Conservation (phyloP, 2,797 vertebrate species). For the Labeo calbasu region DNA sequence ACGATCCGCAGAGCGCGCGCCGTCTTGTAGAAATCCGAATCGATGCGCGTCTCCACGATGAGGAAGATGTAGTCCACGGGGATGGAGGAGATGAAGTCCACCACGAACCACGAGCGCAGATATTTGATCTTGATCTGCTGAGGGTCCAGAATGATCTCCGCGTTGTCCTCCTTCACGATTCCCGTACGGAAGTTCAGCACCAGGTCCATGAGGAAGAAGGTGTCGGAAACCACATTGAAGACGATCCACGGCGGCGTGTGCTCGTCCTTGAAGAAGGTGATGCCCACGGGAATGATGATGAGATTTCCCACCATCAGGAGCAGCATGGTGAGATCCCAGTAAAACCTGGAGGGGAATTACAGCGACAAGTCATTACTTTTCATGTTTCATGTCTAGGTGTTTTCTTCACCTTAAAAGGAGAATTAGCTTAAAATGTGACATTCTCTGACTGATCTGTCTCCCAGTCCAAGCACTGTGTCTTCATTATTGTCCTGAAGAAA, state of each 20-base stretch:
- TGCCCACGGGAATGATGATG: conserved; percentile 98
- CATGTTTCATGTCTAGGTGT: neutral
- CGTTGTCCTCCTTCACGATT: conserved; percentile 98
- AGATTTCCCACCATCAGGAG: conserved; percentile 98
- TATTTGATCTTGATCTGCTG: conserved; percentile 98
- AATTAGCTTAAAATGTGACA: neutral
- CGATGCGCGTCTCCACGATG: conserved; percentile 97
- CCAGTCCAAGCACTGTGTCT: conserved; percentile 50
- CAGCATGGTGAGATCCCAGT: conserved; percentile 99
- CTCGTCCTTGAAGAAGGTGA: conserved; percentile 99
- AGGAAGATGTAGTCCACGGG: conserved; percentile 99
- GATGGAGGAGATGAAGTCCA: conserved; percentile 99
- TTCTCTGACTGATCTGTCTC: conserved; percentile 32
- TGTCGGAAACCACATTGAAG: conserved; percentile 98
- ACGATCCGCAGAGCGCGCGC: conserved; percentile 95
- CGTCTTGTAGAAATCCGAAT: conserved; percentile 99
- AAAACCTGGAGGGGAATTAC: conserved; percentile 84
- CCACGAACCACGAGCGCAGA: conserved; percentile 97
- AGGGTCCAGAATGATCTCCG: conserved; percentile 96
- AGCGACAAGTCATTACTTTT: neutral
- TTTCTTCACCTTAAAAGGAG: neutral
- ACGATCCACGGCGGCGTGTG: conserved; percentile 98
- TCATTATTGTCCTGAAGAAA: conserved; percentile 64
- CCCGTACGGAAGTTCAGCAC: conserved; percentile 99
- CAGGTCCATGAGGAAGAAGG: conserved; percentile 98